Evolutionary conservation across 2,113 vertebrate species (phyloP).

Genomic region (Formicarius rufipectus): DNA sequence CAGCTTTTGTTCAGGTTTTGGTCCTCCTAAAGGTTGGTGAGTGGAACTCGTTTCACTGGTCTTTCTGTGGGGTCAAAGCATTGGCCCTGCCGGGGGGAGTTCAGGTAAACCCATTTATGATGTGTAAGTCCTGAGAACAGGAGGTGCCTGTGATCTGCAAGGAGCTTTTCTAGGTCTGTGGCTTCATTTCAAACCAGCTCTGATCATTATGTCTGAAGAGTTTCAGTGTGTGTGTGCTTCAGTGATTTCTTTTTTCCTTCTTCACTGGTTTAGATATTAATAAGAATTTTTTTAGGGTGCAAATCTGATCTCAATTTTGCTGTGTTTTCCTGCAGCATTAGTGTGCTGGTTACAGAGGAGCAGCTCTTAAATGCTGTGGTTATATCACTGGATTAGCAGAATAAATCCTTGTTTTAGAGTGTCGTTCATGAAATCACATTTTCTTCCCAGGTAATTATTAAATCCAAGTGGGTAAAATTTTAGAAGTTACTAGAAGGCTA

Average conservation of each 20-base stretch:
- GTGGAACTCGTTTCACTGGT: background rate
- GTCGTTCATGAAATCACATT: background rate
- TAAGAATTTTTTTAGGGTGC: background rate
- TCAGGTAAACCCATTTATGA: background rate
- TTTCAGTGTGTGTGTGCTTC: background rate
- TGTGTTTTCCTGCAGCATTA: background rate
- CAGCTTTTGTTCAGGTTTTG: background rate
- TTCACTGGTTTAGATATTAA: background rate
- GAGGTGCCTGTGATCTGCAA: background rate
- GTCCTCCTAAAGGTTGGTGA: background rate
- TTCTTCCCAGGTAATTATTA: background rate
- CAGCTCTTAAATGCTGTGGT: background rate
- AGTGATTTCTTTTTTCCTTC: background rate
- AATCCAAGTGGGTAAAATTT: background rate
- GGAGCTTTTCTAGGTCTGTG: background rate
- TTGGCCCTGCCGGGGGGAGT: background rate
- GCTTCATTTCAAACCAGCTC: background rate
- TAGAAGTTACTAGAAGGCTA: background rate
- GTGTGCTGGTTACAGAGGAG: background rate
- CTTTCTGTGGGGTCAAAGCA: background rate
- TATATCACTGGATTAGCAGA: background rate
- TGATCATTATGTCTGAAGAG: background rate
- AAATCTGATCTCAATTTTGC: background rate
- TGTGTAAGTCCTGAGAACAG: background rate
- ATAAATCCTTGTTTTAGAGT: background rate